Base-by-base conservation (phyloP, 2,113 vertebrate genomes). In the Chrysochloris asiatica region DNA sequence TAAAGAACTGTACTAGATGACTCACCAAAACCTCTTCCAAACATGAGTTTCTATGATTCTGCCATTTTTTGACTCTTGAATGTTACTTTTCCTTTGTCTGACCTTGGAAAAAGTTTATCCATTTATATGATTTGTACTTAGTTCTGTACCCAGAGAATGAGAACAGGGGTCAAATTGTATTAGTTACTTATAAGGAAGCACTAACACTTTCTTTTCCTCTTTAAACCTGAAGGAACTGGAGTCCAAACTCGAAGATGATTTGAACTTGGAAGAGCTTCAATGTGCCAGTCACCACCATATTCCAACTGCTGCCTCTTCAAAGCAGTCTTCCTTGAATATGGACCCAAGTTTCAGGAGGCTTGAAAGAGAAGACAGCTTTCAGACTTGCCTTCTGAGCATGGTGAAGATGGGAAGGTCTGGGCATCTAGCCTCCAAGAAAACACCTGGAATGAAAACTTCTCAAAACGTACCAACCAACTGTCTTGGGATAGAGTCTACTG, bases 171-270 rank as follows among this genome's bases (percentile, higher is more conserved):
- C 4, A 4, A 22, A 38, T 12, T 36, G n/a, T 38, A 47, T 75
- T 87, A 33, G 89, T 16, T 78, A 0, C n/a, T 11, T 85, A 79
- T 8, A 47, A 82, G 30, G 36, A 36, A 61, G 56, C 48, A 38
- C 65, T 93, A 43, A 90, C 41, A 12, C 22, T 8, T 80, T 90
- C 59, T 93, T 89, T 90, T 93, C 90, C 86, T 86, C n/a, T 97
- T 97, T 95, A 93, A 95, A 95, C 95, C 92, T 94, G 81, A 97
- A 99, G 98, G 98, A 98, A 13, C 87, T 97, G 79, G 96, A 98
- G 92, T 93, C 95, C 21, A 95, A 93, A 11, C 67, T 52, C 61
- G 97, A 97, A 86, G 92, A 95, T 61, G 96, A 97, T n/a, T 72
- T 94, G 61, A 96, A 79, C 61, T 95, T 92, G 21, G 97, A 96